A percentile compares a stretch with the other conserved stretches of the same genome.
Conservation (phyloP, 2,888 invertebrate species). For the Patella caerulea region DNA sequence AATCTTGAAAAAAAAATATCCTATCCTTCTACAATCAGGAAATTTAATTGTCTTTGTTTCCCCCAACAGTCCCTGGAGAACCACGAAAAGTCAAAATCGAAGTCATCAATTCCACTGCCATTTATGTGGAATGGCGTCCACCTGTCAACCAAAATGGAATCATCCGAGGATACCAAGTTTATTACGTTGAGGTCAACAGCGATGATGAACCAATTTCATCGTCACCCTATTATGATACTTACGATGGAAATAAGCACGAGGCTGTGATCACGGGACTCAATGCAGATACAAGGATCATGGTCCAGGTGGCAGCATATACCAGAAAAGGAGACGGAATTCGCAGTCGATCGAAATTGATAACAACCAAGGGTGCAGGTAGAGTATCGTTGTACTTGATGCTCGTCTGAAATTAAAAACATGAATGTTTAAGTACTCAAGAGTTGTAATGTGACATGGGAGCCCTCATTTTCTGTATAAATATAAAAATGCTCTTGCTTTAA, state of each 20-base stretch:
- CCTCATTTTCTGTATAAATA: no score
- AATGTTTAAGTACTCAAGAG: no score
- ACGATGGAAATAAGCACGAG: constrained; percentile 82
- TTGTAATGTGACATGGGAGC: no score
- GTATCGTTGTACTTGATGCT: neutral
- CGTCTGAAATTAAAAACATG: neutral
- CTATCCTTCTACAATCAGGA: no score
- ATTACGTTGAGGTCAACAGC: constrained; percentile 54
- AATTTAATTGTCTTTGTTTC: neutral
- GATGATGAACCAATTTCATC: constrained; percentile 50
- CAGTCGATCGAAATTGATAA: constrained; percentile 86
- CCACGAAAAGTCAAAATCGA: constrained; percentile 92
- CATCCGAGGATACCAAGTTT: constrained; percentile 95
- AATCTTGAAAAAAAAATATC: no score
- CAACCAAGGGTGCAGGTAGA: constrained; percentile 76
- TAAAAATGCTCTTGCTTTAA: neutral
- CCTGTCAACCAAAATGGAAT: constrained; percentile 94
- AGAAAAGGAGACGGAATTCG: constrained; percentile 96
- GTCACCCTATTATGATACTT: constrained; percentile 82
- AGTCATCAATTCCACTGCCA: constrained; percentile 94
- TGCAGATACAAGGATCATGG: constrained; percentile 91
- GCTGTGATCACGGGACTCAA: constrained; percentile 90
- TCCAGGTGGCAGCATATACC: constrained; percentile 94
- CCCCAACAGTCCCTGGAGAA: constrained; percentile 92
- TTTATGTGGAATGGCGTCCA: constrained; percentile 94